A percentile compares a stretch with the other conserved stretches of the same genome.
These are phyloP conservation scores for Agelastica alni DNA, from an alignment of 2,888 invertebrate genomes.

Conservation along the genomic window DNA sequence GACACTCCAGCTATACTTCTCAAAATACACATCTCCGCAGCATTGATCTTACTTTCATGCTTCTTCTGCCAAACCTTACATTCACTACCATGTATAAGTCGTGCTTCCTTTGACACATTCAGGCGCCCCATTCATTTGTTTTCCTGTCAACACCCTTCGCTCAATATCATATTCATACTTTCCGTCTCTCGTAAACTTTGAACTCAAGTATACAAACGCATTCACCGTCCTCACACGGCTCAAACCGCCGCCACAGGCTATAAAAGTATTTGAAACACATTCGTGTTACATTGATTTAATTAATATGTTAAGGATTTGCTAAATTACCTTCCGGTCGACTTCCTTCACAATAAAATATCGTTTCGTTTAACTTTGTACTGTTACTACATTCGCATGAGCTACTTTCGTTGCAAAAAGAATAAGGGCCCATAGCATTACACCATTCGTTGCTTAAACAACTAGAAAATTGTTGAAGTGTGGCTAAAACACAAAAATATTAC, in stretches of 20 bases:
- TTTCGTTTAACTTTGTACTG: constrained; percentile 33
- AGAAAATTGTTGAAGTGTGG: constrained; percentile 37
- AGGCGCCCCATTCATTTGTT: too few species aligned
- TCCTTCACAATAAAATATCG: constrained; percentile 33
- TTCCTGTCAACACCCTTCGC: too few species aligned
- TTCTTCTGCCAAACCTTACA: too few species aligned
- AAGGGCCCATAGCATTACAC: constrained; percentile 42
- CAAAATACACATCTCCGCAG: too few species aligned
- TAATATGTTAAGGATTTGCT: not conserved
- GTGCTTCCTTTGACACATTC: not conserved
- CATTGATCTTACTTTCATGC: too few species aligned
- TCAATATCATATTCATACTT: too few species aligned
- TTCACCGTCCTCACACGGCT: not conserved
- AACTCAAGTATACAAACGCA: not conserved
- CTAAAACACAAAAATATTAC: too few species aligned
- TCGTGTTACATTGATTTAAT: not conserved
- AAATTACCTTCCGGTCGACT: constrained; percentile 4
- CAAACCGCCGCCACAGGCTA: not conserved
- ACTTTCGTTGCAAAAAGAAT: constrained; percentile 38
- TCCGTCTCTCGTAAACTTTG: too few species aligned
- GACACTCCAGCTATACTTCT: too few species aligned
- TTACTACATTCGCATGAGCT: constrained; percentile 37
- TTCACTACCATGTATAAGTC: not conserved
- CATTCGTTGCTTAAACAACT: constrained; percentile 42
- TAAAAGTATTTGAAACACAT: not conserved